These are phyloP conservation scores for Desoria tigrina DNA, from an alignment of 2,888 invertebrate species.

Conservation along the genomic window DNA sequence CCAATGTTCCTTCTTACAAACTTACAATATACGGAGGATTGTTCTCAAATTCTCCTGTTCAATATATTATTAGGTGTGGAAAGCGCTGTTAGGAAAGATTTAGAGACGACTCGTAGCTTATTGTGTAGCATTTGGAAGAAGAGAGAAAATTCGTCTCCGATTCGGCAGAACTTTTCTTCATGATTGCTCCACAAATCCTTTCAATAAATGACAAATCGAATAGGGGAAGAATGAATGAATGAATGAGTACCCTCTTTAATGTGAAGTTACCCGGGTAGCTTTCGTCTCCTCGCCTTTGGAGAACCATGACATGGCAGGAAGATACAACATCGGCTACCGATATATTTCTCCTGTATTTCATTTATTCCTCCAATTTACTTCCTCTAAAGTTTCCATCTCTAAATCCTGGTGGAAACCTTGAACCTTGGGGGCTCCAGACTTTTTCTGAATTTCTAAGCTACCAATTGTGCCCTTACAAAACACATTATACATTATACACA, in stretches of 20 bases:
- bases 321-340: not conserved
- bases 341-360: not conserved
- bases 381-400: no score
- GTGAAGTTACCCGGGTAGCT: conserved; percentile 10
- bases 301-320: conserved; percentile 1
- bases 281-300: conserved; percentile 3
- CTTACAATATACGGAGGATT: no score
- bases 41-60: no score
- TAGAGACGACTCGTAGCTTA: no score
- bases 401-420: no score
- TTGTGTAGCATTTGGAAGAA: no score
- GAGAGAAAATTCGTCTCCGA: not conserved
- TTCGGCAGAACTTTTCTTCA: conserved; percentile 31
- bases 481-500: not conserved
- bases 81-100: no score
- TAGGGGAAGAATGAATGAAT: conserved; percentile 32
- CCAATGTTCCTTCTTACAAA: no score
- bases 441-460: not conserved
- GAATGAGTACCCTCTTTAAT: conserved; percentile 28
- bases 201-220: conserved; percentile 53
- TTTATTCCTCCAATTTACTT: not conserved
- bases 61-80: no score
- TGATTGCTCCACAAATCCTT: conserved; percentile 52
- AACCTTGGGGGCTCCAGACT: no score
- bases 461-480: not conserved